Evolutionary conservation across 2,113 vertebrate genomes (phyloP).

Genomic region (Dipodomys ordii): DNA sequence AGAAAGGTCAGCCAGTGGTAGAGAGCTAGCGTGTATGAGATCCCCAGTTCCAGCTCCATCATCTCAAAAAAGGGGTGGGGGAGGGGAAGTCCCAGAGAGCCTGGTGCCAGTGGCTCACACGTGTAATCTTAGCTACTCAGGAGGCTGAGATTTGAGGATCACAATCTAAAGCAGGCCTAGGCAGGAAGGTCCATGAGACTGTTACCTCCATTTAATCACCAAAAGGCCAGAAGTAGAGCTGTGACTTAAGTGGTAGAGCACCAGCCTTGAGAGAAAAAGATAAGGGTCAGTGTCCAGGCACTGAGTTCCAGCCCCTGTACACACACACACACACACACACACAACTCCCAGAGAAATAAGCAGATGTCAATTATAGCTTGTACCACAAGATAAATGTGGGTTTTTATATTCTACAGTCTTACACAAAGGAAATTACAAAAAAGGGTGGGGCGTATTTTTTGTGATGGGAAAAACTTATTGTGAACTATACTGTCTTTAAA

Average conservation of each 20-base stretch:
- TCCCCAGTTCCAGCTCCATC: too few relatives aligned
- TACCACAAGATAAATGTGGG: neutral
- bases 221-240: too few relatives aligned
- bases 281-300: too few relatives aligned
- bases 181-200: too few relatives aligned
- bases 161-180: too few relatives aligned
- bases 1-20: neutral
- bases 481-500: constrained; percentile 38
- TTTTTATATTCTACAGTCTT: constrained; percentile 36
- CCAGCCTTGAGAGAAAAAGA: too few relatives aligned
- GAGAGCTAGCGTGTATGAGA: neutral
- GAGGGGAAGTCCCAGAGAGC: neutral
- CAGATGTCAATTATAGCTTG: neutral
- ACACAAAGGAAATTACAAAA: neutral
- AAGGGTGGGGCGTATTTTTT: neutral
- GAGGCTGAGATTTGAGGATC: too few relatives aligned
- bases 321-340: too few relatives aligned
- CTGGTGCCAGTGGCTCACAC: neutral
- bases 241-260: too few relatives aligned
- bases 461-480: constrained; percentile 34
- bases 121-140: too few relatives aligned
- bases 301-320: too few relatives aligned
- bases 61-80: neutral
- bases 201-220: too few relatives aligned
- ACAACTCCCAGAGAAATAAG: constrained; percentile 25